Conservation (phyloP, 2,113 vertebrate species). For the Synodontis membranacea region DNA sequence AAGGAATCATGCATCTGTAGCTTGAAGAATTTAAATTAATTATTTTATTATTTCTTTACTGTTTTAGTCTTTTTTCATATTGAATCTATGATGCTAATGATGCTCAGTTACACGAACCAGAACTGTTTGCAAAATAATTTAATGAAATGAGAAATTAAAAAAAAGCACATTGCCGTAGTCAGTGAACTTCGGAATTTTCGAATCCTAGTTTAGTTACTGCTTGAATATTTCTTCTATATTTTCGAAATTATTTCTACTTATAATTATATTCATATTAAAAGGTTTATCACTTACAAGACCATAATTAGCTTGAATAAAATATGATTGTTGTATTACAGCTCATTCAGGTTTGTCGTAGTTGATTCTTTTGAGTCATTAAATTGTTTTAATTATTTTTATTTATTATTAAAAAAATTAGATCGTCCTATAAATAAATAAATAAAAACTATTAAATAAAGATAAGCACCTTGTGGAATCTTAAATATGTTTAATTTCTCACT, state of each 20-base stretch:
- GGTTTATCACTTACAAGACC: neutral
- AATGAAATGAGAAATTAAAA: neutral
- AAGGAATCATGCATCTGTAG: neutral
- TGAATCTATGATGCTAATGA: neutral
- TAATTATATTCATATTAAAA: neutral
- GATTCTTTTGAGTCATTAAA: no score
- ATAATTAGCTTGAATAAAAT: neutral
- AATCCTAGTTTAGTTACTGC: no score
- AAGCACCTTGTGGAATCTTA: neutral
- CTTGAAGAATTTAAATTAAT: neutral
- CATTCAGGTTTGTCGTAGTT: no score
- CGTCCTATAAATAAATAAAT: neutral
- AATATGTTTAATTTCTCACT: neutral
- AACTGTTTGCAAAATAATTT: neutral
- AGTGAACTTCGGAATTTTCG: neutral
- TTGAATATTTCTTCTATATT: neutral
- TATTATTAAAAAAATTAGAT: neutral
- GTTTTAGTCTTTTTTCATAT: neutral
- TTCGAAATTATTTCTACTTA: neutral
- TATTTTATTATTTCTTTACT: neutral
- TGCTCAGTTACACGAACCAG: neutral
- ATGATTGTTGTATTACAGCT: no score
- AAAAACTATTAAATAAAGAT: neutral
- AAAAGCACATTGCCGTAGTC: neutral
- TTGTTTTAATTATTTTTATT: no score